phyloP scores from a whole-genome alignment of 2,113 vertebrate species.

The Ardeotis arabs region DNA sequence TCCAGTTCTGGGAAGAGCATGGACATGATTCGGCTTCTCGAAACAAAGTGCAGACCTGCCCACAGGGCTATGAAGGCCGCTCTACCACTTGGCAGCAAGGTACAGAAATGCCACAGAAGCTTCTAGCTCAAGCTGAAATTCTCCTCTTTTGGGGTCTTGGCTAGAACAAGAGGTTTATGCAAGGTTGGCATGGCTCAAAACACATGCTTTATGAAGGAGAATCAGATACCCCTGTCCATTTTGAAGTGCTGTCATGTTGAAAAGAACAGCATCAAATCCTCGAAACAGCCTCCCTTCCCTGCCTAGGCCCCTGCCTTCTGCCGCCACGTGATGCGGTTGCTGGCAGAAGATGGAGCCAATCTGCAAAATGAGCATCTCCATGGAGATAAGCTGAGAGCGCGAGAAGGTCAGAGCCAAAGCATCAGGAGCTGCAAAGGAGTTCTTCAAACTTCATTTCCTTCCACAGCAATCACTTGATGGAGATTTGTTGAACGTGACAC shows the following conservation, averaged over 20 bases:
- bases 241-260: not conserved
- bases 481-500: conserved; percentile 78
- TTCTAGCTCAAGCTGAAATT: not conserved
- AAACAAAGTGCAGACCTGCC: not conserved
- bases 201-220: not conserved
- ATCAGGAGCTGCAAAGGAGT: conserved; percentile 34
- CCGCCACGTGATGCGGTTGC: not conserved
- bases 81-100: not conserved
- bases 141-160: not conserved
- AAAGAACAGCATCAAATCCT: not conserved
- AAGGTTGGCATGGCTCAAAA: not conserved
- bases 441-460: conserved; percentile 71
- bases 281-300: not conserved
- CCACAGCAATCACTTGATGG: conserved; percentile 65
- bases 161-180: too few species aligned
- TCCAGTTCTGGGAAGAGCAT: not conserved
- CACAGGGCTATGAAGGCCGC: not conserved
- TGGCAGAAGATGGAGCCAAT: conserved; percentile 44
- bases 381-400: conserved; percentile 24
- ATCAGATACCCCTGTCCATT: not conserved
- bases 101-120: not conserved
- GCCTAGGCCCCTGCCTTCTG: not conserved
- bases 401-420: conserved; percentile 55
- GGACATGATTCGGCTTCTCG: not conserved
- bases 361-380: conserved; percentile 60